phyloP scores from a whole-genome alignment of 2,888 invertebrate genomes.

The Diaperis boleti region DNA sequence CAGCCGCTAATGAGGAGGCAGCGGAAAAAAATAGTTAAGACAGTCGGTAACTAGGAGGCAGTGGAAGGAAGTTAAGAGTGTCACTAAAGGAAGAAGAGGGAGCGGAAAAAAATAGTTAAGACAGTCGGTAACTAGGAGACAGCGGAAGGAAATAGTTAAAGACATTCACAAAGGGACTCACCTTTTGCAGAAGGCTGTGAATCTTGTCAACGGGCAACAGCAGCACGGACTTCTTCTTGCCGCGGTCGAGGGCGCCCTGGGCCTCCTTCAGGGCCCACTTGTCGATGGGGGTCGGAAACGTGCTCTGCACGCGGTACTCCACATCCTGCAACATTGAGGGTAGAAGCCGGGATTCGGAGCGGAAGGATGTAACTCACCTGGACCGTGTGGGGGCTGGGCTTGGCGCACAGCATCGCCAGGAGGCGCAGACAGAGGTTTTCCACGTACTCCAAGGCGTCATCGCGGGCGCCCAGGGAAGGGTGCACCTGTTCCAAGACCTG shows the following conservation, averaged over 20 bases:
- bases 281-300: slow-evolving; percentile 96
- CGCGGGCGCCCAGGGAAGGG: slow-evolving; percentile 85
- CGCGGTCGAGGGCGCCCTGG: slow-evolving; percentile 83
- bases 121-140: no score
- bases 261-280: slow-evolving; percentile 94
- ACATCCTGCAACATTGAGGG: slow-evolving; percentile 78
- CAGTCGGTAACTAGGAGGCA: no score
- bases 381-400: slow-evolving; percentile 85
- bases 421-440: slow-evolving; percentile 91
- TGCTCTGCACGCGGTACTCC: slow-evolving; percentile 90
- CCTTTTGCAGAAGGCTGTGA: slow-evolving; percentile 87
- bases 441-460: slow-evolving; percentile 92
- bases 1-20: no score
- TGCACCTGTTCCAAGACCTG: slow-evolving; percentile 93
- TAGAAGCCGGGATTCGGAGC: background rate
- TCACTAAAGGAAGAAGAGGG: no score
- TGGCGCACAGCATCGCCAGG: slow-evolving; percentile 88
- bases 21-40: no score
- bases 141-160: no score
- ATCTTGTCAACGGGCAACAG: slow-evolving; percentile 89
- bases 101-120: no score
- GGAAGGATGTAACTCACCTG: no score
- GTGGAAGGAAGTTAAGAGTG: no score
- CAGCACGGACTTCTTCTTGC: slow-evolving; percentile 80
- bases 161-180: slow-evolving; percentile 52